Evolutionary conservation across 2,888 invertebrate species (phyloP).

Genomic region (Cyaniris semiargus): DNA sequence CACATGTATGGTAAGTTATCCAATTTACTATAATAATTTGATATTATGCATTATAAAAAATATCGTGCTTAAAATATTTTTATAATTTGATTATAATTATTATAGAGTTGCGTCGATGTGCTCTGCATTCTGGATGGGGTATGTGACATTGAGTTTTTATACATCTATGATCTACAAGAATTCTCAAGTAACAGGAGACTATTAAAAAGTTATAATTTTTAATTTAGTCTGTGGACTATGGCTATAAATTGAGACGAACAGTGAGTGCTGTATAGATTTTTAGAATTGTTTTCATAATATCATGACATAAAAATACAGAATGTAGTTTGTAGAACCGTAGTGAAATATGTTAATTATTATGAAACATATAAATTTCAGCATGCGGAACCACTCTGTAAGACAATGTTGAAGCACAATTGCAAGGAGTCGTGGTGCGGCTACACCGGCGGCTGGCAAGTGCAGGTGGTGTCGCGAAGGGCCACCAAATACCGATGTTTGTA

Average conservation of each 20-base stretch:
- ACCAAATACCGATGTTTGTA: constrained; percentile 63
- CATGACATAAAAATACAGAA: too few relatives aligned
- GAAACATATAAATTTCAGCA: not conserved
- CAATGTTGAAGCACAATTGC: constrained; percentile 53
- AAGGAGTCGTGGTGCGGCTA: constrained; percentile 62
- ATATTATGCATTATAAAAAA: not conserved
- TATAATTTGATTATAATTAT: constrained; percentile 11
- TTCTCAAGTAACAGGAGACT: too few relatives aligned
- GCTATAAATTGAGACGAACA: too few relatives aligned
- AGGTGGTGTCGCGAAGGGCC: constrained; percentile 48
- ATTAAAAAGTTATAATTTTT: too few relatives aligned
- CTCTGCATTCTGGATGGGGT: constrained; percentile 64
- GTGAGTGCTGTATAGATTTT: too few relatives aligned
- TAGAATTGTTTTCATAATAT: too few relatives aligned
- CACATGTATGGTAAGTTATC: constrained; percentile 18
- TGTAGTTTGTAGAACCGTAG: not conserved
- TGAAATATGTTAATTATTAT: not conserved
- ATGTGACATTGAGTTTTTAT: constrained; percentile 26
- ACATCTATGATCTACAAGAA: too few relatives aligned
- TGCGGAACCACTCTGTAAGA: not conserved
- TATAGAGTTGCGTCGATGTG: constrained; percentile 48
- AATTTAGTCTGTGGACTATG: too few relatives aligned
- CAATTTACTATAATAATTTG: not conserved
- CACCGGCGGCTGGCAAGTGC: constrained; percentile 45
- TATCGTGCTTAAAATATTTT: not conserved